Evolutionary conservation across 2,113 vertebrate genomes (phyloP).

Genomic region (Lynx canadensis): DNA sequence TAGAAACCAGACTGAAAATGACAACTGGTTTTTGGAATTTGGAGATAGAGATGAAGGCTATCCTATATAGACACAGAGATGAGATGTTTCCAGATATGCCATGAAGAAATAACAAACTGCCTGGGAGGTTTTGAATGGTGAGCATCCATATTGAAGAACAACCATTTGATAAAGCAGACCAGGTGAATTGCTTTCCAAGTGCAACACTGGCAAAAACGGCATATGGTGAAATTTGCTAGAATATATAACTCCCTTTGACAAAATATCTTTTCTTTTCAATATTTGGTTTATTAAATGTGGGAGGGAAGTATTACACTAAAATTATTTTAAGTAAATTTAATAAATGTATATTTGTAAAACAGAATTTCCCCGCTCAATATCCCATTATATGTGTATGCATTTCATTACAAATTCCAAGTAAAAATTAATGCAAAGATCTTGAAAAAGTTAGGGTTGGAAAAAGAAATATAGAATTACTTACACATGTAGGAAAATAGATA

Average conservation of each 20-base stretch:
- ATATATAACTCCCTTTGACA: not conserved
- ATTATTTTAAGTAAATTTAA: not conserved
- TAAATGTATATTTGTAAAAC: not conserved
- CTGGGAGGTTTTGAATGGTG: not conserved
- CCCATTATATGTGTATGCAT: not conserved
- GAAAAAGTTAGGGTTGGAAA: not conserved
- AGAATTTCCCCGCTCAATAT: not conserved
- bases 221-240: not conserved
- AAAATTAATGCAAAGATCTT: not conserved
- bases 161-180: not conserved
- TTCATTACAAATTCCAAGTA: conserved; percentile 17
- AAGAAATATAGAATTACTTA: not conserved
- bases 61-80: not conserved
- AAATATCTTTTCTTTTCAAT: not conserved
- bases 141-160: not conserved
- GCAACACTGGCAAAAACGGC: not conserved
- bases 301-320: not conserved
- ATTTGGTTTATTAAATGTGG: not conserved
- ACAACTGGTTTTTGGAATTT: not conserved
- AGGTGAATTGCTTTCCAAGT: not conserved
- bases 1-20: not conserved
- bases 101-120: not conserved
- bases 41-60: not conserved
- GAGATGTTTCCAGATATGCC: not conserved
- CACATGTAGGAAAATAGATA: not conserved